These are phyloP conservation scores for Gavialis gangeticus DNA, from an alignment of 2,113 vertebrate species.

Conservation along the genomic window DNA sequence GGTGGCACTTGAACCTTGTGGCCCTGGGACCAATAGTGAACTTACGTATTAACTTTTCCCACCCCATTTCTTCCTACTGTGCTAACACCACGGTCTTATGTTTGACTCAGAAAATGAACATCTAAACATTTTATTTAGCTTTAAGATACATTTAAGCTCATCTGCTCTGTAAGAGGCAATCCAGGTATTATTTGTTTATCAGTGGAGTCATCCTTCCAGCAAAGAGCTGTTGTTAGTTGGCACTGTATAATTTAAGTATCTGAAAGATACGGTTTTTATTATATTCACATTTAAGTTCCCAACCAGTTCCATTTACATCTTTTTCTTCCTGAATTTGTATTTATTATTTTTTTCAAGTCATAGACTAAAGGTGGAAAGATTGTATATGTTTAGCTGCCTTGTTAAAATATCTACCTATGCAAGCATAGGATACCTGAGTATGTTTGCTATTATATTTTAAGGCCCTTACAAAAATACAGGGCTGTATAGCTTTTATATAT, in stretches of 20 bases:
- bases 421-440: neutral
- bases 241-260: rapidly evolving
- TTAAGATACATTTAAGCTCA: neutral
- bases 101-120: neutral
- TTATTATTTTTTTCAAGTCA: neutral
- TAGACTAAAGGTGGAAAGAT: neutral
- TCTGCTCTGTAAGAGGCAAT: neutral
- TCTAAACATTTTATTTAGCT: neutral
- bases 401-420: neutral
- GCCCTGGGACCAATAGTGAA: neutral
- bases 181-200: neutral
- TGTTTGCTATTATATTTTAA: neutral
- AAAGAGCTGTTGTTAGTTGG: neutral
- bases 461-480: conserved; percentile 24
- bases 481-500: neutral
- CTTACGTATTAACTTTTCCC: neutral
- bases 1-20: neutral
- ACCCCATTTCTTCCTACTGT: neutral
- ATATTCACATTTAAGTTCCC: neutral
- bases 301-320: neutral
- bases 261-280: neutral
- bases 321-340: neutral
- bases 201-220: neutral
- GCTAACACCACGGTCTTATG: neutral
- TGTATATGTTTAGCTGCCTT: neutral